A percentile compares a stretch with the other conserved stretches of the same genome.
Conservation (phyloP, 2,113 vertebrate species). For the Cinclus mexicanus region DNA sequence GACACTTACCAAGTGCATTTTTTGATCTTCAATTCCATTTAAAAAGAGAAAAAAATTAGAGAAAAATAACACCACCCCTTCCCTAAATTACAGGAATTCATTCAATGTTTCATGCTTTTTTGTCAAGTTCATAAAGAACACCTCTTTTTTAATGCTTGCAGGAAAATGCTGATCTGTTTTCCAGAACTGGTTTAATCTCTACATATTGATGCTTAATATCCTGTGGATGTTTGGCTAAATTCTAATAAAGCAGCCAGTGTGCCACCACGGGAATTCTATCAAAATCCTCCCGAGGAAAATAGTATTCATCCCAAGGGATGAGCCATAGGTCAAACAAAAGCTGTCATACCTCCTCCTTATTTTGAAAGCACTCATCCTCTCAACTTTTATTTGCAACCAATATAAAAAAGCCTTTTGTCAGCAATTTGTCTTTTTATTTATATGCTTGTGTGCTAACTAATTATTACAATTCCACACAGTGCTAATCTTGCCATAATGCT, state of each 20-base stretch:
- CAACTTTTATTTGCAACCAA: neutral
- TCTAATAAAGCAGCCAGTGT: neutral
- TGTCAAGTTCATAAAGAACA: neutral
- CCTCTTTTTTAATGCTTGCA: neutral
- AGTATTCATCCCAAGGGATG: neutral
- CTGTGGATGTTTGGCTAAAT: neutral
- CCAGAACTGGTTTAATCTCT: neutral
- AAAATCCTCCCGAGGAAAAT: neutral
- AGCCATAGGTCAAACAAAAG: slow-evolving; percentile 20
- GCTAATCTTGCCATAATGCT: slow-evolving; percentile 27
- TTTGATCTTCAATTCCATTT: neutral
- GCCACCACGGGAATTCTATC: neutral
- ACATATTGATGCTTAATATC: neutral
- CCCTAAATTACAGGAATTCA: neutral
- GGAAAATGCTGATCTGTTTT: neutral
- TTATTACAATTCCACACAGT: slow-evolving; percentile 1
- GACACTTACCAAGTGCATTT: neutral
- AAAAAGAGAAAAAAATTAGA: neutral
- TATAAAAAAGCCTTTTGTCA: neutral
- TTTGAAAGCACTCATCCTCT: neutral
- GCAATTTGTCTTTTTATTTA: slow-evolving; percentile 48
- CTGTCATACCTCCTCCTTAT: neutral
- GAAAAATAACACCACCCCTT: neutral
- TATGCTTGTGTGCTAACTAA: slow-evolving; percentile 23
- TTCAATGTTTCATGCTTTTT: neutral